Evolutionary conservation across 2,888 invertebrate species (phyloP), one percentile per base, ranked within the genome.

Genomic region (Psococerastis gibbosa): DNA sequence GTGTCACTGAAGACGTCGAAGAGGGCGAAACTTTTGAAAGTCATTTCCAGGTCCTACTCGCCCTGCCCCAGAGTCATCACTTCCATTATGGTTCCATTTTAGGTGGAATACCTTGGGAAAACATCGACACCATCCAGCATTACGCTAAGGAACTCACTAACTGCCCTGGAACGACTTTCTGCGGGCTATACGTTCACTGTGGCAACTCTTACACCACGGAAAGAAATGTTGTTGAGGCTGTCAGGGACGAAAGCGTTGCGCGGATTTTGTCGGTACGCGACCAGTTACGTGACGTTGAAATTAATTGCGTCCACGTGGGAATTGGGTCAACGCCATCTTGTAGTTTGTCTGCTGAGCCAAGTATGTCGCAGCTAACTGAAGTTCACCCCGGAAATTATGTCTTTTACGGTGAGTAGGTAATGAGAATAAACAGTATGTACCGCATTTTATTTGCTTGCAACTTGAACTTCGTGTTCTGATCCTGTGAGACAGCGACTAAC

Each of bases 341-440:
- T 46, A 55, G 55, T 43, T 47, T 47, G 16, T 52, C 58, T 51
- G 33, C 49, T 2, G 13, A 27, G 16, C 32, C n/a, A 18, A 34
- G 47, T 8, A 22, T 45, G 35, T 9, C 17, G 15, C 20, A 13
- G 3, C 50, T 61, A 8, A 56, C 55, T 2, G 60, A 61, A 46
- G 52, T 60, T 4, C 60, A 60, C 50, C 60, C 61, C 3, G 61
- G 61, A 8, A 60, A 58, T 47, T 61, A 60, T 45, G 49, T 58
- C 32, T 61, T 62, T 46, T 56, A 58, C 48, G 60, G 46, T 46
- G n/a, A n/a, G n/a, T n/a, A n/a, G n/a, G n/a, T n/a, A n/a, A n/a
- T n/a, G n/a, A n/a, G n/a, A n/a, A n/a, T n/a, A n/a, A n/a, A n/a
- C n/a, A n/a, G n/a, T n/a, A n/a, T n/a, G n/a, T n/a, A n/a, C n/a